Conservation (phyloP, 2,888 invertebrate genomes). For the Actias luna region DNA sequence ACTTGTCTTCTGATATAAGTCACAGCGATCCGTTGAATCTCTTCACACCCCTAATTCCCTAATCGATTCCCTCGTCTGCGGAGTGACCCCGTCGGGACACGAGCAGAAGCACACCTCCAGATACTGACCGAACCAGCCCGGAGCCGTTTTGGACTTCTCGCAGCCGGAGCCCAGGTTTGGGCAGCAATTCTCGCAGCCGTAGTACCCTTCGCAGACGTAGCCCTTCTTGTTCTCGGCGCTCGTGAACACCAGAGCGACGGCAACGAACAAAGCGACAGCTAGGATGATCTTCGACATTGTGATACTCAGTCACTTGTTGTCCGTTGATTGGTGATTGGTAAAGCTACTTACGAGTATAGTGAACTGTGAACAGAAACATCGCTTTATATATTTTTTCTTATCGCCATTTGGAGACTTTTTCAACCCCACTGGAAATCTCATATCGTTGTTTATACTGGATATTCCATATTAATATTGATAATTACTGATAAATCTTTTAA, state of each 20-base stretch:
- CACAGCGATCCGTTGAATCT: no score
- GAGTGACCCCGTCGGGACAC: not conserved
- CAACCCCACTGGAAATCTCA: no score
- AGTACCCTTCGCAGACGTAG: not conserved
- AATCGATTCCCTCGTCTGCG: not conserved
- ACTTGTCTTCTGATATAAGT: no score
- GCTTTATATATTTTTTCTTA: not conserved
- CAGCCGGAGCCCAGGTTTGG: not conserved
- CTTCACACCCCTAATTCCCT: not conserved
- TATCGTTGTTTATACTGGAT: no score
- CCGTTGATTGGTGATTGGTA: not conserved
- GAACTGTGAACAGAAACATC: not conserved
- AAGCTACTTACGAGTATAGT: not conserved
- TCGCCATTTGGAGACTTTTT: not conserved
- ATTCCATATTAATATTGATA: no score
- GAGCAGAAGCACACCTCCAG: not conserved
- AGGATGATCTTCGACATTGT: not conserved
- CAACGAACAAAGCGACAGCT: not conserved
- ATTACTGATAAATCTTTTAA: no score
- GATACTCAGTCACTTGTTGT: not conserved
- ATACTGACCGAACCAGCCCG: not conserved
- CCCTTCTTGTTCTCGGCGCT: not conserved
- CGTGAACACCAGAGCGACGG: not conserved
- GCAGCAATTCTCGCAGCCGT: slow-evolving; percentile 8
- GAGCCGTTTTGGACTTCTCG: not conserved